Evolutionary conservation across 2,797 vertebrate genomes (phyloP).

Genomic region (Spheniscus humboldti): DNA sequence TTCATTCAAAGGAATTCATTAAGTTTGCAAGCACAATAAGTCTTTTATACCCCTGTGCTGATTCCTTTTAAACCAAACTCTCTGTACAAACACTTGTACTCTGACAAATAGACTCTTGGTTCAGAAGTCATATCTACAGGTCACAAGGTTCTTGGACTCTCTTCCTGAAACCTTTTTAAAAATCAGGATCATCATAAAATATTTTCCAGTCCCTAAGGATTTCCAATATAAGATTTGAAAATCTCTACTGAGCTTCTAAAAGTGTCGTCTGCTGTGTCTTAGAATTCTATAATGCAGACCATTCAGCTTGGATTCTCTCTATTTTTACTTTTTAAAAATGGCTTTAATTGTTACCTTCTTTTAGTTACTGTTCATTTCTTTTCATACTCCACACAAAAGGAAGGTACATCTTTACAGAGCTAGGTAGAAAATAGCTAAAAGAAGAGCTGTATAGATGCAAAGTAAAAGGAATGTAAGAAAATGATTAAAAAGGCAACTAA

Average conservation of each 20-base stretch:
- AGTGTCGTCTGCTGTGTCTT: neutral
- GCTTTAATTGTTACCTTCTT: conserved; percentile 56
- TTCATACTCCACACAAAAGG: conserved; percentile 65
- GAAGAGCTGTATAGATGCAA: conserved; percentile 61
- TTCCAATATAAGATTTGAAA: neutral
- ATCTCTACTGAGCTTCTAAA: neutral
- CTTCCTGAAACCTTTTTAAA: conserved; percentile 2
- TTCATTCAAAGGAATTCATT: neutral
- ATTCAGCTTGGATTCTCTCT: neutral
- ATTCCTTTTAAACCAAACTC: neutral
- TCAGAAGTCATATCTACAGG: neutral
- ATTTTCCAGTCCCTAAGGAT: neutral
- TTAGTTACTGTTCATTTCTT: conserved; percentile 61
- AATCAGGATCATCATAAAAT: neutral
- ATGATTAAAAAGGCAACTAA: conserved; percentile 61
- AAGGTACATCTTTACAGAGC: conserved; percentile 62
- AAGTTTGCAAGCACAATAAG: neutral
- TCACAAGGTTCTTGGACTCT: neutral
- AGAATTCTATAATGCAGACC: neutral
- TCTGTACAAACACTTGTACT: neutral
- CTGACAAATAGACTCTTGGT: neutral
- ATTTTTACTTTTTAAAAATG: neutral
- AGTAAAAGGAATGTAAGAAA: conserved; percentile 69
- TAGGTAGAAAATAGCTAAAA: conserved; percentile 63
- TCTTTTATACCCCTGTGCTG: neutral